These are phyloP conservation scores for Syrista parreyssii DNA, from an alignment of 2,888 invertebrate genomes.

Conservation along the genomic window DNA sequence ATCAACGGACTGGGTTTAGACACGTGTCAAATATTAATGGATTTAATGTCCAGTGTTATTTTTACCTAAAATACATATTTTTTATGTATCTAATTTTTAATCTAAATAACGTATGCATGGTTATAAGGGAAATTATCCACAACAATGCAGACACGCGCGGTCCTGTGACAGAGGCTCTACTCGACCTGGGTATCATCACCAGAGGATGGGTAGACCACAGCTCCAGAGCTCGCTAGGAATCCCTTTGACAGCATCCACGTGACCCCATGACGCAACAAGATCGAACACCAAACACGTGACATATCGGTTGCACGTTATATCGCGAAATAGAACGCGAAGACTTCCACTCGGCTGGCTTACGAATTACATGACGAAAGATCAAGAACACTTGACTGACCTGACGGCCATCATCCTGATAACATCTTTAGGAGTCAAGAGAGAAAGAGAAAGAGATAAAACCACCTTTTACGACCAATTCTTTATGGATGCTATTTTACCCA, in stretches of 20 bases:
- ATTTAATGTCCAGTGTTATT: no score
- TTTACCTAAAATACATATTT: no score
- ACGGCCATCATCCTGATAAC: not conserved
- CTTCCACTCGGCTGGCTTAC: not conserved
- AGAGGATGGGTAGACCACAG: not conserved
- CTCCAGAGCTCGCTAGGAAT: slow-evolving; percentile 16
- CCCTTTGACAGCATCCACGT: slow-evolving; percentile 15
- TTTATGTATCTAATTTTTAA: no score
- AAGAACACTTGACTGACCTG: not conserved
- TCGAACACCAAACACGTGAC: slow-evolving; percentile 21
- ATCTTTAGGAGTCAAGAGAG: not conserved
- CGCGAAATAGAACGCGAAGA: slow-evolving; percentile 9
- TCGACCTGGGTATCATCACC: not conserved
- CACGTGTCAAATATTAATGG: no score
- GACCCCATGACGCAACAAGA: slow-evolving; percentile 14
- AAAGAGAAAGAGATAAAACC: not conserved
- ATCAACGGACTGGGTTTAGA: not conserved
- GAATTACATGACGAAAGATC: not conserved
- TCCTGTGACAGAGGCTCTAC: slow-evolving; percentile 11
- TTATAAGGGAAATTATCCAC: not conserved
- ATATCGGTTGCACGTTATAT: slow-evolving; percentile 19
- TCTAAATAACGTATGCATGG: no score
- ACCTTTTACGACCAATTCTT: not conserved
- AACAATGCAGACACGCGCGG: slow-evolving; percentile 18
- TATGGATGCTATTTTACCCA: not conserved